A percentile compares a stretch with the other conserved stretches of the same genome.
phyloP scores from a whole-genome alignment of 2,797 vertebrate genomes.

The Momotus momota region DNA sequence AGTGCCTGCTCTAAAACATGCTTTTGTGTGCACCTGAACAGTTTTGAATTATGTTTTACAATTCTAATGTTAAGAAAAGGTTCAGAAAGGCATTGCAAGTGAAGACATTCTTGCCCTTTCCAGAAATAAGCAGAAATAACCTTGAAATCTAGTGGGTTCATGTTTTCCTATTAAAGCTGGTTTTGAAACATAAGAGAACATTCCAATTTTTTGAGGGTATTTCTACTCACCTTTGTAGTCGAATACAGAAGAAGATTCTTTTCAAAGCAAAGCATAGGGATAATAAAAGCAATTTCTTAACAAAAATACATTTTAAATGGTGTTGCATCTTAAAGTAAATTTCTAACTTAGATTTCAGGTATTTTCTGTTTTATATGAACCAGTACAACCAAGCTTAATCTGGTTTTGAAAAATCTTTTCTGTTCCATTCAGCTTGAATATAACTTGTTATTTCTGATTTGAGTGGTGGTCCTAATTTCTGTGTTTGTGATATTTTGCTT shows the following conservation, averaged over 20 bases:
- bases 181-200: fast-evolving
- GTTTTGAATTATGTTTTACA: not conserved
- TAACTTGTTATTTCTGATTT: not conserved
- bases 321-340: not conserved
- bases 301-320: not conserved
- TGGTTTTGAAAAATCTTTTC: not conserved
- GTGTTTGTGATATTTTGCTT: not conserved
- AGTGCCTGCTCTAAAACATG: not conserved
- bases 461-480: not conserved
- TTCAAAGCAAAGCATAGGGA: not conserved
- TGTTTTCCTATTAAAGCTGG: not conserved
- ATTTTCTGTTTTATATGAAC: not conserved
- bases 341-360: not conserved
- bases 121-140: too few species aligned
- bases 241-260: not conserved
- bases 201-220: not conserved
- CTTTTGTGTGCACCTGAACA: not conserved
- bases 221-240: not conserved
- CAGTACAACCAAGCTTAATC: not conserved
- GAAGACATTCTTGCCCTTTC: not conserved
- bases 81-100: not conserved
- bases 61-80: not conserved
- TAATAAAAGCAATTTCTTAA: not conserved
- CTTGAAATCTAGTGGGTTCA: too few species aligned
- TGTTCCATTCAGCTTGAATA: not conserved